A percentile compares a stretch with the other conserved stretches of the same genome.
phyloP scores from a whole-genome alignment of 1,140 invertebrate species.

The Glomeris maerens region DNA sequence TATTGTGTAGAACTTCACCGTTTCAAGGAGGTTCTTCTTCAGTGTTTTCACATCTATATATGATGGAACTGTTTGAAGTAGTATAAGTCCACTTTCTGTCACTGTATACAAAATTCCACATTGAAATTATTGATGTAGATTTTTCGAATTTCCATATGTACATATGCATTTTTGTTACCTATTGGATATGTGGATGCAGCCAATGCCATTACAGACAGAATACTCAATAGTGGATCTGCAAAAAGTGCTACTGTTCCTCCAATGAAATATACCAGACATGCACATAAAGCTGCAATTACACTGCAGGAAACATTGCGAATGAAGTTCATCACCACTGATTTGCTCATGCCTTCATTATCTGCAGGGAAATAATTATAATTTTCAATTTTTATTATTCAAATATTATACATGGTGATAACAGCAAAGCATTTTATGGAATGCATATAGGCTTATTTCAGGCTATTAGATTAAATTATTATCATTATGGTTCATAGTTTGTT shows the following conservation, averaged over 20 bases:
- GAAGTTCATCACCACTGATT: background rate
- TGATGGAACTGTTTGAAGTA: constrained; percentile 64
- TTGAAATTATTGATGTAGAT: constrained; percentile 14
- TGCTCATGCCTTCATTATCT: constrained; percentile 1
- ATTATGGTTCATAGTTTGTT: too few relatives aligned
- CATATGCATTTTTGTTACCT: constrained; percentile 17
- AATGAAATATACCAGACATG: constrained; percentile 46
- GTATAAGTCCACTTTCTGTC: constrained; percentile 58
- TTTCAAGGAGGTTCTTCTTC: constrained; percentile 41
- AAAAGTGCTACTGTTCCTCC: constrained; percentile 43
- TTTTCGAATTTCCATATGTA: background rate
- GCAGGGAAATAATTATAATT: constrained; percentile 5
- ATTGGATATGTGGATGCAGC: constrained; percentile 54
- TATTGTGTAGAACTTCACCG: constrained; percentile 20
- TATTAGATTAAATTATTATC: too few relatives aligned
- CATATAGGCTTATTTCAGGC: too few relatives aligned
- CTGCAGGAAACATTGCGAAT: constrained; percentile 36
- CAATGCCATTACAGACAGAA: constrained; percentile 46
- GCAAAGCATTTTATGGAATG: too few relatives aligned
- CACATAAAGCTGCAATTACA: constrained; percentile 49
- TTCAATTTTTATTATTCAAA: background rate
- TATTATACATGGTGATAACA: too few relatives aligned
- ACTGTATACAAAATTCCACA: constrained; percentile 35
- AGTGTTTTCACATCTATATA: constrained; percentile 55
- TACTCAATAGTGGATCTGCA: constrained; percentile 53